Evolutionary conservation across 2,797 vertebrate species (phyloP), one percentile per base, ranked within the genome.

Genomic region (Brachyalestes nurse): DNA sequence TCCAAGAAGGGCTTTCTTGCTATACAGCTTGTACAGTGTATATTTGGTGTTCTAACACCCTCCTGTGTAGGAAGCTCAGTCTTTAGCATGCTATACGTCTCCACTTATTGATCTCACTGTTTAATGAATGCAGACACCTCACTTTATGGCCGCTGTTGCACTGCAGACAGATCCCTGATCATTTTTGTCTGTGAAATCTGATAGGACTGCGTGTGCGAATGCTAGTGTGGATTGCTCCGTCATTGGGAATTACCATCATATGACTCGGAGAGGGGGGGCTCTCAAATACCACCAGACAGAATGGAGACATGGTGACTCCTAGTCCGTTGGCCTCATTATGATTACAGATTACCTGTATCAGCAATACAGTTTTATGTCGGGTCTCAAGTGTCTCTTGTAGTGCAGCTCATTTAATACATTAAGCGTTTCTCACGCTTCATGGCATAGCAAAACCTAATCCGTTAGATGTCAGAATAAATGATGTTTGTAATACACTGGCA

Each of bases 1-100:
- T 67, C 77, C 74, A 19, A 38, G 55, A 58, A 53, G 65, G 49
- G 69, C 66, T 76, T 79, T 60, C 51, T 61, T 55, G n/a, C 73
- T 57, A 23, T 79, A 77, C 49, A 34, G 60, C 55, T 45, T 13
- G n/a, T 67, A 5, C 38, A 21, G 3, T 40, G 34, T 17, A 12
- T 65, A 25, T 72, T 75, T 51, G 73, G 49, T 82, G 67, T 57
- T 62, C 23, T 77, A 34, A 79, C 65, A 40, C 51, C 34, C 38
- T 73, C 73, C 67, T 38, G 53, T 58, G 61, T 45, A n/a, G 42
- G 23, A 62, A 40, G 53, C 38, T n/a, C 55, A 8, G 65, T 13
- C 7, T n/a, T 71, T n/a, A 28, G 34, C 65, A 53, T 25, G 64
- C 4, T 2, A 55, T 55, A 49, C 49, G 25, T 55, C 67, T 51